These are phyloP conservation scores for Brachionus paranguensis DNA, from an alignment of 1,140 invertebrate genomes.

Conservation along the genomic window DNA sequence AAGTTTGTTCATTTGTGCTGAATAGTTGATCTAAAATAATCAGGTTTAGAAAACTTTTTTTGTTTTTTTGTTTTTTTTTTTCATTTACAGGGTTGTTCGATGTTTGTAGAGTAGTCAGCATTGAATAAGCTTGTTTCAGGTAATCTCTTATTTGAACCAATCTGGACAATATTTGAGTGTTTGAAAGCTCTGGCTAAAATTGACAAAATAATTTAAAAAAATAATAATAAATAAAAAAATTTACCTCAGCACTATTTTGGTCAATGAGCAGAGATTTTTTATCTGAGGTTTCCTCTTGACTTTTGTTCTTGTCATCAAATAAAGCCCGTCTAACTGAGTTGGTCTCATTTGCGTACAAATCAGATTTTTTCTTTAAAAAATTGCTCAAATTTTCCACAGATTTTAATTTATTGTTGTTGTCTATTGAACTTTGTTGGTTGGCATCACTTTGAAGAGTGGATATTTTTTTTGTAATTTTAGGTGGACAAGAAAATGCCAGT, in stretches of 20 bases:
- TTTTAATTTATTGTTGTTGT: neutral
- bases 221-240: neutral
- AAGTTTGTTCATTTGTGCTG: conserved; percentile 45
- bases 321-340: neutral
- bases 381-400: conserved; percentile 10
- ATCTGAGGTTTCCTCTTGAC: neutral
- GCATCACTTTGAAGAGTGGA: neutral
- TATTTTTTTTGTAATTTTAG: neutral
- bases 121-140: conserved; percentile 52
- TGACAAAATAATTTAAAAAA: neutral
- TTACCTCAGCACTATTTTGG: neutral
- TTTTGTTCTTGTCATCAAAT: neutral
- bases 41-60: conserved; percentile 36
- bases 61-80: neutral
- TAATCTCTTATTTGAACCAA: conserved; percentile 55
- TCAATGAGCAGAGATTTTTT: neutral
- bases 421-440: neutral
- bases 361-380: neutral
- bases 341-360: neutral
- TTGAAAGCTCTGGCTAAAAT: conserved; percentile 45
- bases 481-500: neutral
- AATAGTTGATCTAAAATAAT: conserved; percentile 13
- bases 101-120: conserved; percentile 52
- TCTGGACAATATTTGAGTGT: conserved; percentile 52
- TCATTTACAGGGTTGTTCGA: conserved; percentile 49